A percentile compares a stretch with the other conserved stretches of the same genome.
Evolutionary conservation across 92 coral and sea anemone species (phyloP).

Genomic region (Galaxea fascicularis): DNA sequence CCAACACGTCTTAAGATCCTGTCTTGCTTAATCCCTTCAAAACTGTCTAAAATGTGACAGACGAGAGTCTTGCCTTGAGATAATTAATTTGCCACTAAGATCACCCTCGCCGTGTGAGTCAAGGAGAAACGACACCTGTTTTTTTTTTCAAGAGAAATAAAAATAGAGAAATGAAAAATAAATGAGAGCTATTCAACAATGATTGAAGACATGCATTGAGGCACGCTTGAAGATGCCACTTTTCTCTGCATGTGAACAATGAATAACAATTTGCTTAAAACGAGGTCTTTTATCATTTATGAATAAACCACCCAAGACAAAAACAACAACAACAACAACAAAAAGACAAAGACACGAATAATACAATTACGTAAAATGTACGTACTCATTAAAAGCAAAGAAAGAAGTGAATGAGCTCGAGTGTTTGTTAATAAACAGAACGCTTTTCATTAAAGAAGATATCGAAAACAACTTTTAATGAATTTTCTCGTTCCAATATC

Average conservation of each 20-base stretch:
- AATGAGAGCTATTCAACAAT: background rate
- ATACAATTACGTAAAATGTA: background rate
- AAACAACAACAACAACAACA: background rate
- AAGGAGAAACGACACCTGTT: slow-evolving; percentile 1
- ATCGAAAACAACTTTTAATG: background rate
- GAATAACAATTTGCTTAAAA: background rate
- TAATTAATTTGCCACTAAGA: background rate
- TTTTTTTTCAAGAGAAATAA: background rate
- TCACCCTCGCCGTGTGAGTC: background rate
- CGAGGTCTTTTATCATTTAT: slow-evolving; percentile 2
- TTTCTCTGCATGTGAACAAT: background rate
- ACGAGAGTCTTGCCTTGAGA: background rate
- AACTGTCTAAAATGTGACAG: background rate
- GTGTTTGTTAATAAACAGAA: background rate
- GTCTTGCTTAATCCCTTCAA: background rate
- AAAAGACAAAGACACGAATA: background rate
- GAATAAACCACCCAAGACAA: background rate
- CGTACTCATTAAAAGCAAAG: background rate
- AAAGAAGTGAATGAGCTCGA: background rate
- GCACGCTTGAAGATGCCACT: background rate
- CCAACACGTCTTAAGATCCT: background rate
- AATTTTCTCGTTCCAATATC: background rate
- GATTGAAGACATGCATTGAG: background rate
- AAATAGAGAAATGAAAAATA: background rate
- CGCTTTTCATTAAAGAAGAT: no score